Base-by-base conservation (phyloP, 2,888 invertebrate species). In the Syrphus vitripennis region DNA sequence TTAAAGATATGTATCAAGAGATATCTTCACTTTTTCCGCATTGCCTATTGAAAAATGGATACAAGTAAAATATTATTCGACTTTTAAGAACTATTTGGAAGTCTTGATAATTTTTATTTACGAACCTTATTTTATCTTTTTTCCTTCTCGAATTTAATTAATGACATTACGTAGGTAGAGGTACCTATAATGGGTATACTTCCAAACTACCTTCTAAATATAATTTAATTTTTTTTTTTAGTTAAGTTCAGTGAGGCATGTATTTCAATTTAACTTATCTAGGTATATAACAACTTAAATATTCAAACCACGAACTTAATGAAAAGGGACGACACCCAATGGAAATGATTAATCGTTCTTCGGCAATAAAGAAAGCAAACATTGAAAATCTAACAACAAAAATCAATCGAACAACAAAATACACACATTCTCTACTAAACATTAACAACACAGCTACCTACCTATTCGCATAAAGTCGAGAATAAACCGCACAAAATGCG, bases 161-260 rank as follows among this genome's bases (percentile, higher is more conserved):
- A 50, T 50, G 50, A 26, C 50, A 26, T 50, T 48, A 10, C 7
- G 1, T 5, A 21, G 10, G 4, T 5, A 21, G 21, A 1, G 4
- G 42, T 7, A 42, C 4, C 9, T 0, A 16, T 21, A n/a, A 45
- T 1, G 6, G 0, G 24, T 0, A 14, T 21, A 24, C 5, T 50
- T 50, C 24, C n/a, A 3, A 50, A 50, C 5, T 50, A 5, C n/a
- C 24, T 50, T 50, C 26, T n/a, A 24, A 50, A 50, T 14, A 14
- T 24, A 24, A 50, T 50, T 50, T 26, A 50, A 7, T 26, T 48
- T 48, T 14, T 24, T 48, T 48, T 48, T 48, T 48, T 50, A n/a
- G n/a, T n/a, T 7, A 24, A 26, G 50, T 37, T 65, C 71, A 83
- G 57, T 88, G 88, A 89, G 88, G 88, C 89, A 55, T 65, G 19